Evolutionary conservation across 2,113 vertebrate species (phyloP).

Genomic region (Dascyllus trimaculatus): DNA sequence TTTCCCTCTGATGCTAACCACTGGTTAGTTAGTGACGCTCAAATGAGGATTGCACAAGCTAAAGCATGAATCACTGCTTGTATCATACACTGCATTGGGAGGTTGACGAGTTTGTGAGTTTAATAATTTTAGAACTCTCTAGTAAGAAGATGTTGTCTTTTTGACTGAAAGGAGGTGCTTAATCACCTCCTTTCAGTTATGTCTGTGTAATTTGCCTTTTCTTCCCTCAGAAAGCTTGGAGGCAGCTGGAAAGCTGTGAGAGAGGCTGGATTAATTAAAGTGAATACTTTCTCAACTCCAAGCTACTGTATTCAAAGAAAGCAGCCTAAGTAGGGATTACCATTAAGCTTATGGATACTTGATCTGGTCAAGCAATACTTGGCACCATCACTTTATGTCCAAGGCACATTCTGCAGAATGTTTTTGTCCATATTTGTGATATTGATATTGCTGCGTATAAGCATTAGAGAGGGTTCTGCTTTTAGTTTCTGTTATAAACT

Average conservation of each 20-base stretch:
- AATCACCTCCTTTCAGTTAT: slow-evolving; percentile 49
- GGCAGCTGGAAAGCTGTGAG: slow-evolving; percentile 23
- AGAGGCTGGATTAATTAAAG: slow-evolving; percentile 61
- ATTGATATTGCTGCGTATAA: slow-evolving; percentile 12
- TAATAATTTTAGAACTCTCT: slow-evolving; percentile 43
- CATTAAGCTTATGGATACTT: slow-evolving; percentile 54
- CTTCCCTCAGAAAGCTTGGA: slow-evolving; percentile 48
- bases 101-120: slow-evolving; percentile 23
- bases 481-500: slow-evolving; percentile 8
- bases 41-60: slow-evolving; percentile 48
- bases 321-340: slow-evolving; percentile 59
- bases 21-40: slow-evolving; percentile 41
- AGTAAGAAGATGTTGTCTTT: slow-evolving; percentile 47
- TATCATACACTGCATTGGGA: slow-evolving; percentile 9
- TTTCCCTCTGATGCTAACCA: slow-evolving; percentile 32
- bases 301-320: slow-evolving; percentile 55
- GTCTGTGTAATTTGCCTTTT: slow-evolving; percentile 57
- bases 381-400: slow-evolving; percentile 6
- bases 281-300: slow-evolving; percentile 53
- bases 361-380: slow-evolving; percentile 33
- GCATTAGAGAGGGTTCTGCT: background rate
- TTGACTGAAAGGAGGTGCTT: slow-evolving; percentile 56
- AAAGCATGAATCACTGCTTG: slow-evolving; percentile 35
- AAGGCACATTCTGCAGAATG: background rate
- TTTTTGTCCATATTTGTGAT: slow-evolving; percentile 3